Conservation (phyloP, 2,113 vertebrate genomes). For the Microcebus lehilahytsara region DNA sequence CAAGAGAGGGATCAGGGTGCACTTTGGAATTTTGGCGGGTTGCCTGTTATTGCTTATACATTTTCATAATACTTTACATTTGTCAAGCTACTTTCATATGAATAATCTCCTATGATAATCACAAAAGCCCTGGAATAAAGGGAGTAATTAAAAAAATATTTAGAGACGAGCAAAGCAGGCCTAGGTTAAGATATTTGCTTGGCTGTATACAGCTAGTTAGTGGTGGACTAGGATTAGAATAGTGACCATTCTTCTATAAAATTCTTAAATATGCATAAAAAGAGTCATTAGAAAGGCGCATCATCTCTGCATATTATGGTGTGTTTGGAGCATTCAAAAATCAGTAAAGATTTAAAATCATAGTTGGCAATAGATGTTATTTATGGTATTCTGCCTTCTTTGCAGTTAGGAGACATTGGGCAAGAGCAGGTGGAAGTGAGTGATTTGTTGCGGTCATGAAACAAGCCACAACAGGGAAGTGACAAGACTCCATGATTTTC, state of each 20-base stretch:
- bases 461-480: not conserved
- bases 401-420: not conserved
- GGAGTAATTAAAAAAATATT: not conserved
- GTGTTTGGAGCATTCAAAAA: not conserved
- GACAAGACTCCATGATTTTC: not conserved
- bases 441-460: conserved; percentile 35
- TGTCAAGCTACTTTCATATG: not conserved
- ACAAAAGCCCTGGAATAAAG: not conserved
- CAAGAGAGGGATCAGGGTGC: not conserved
- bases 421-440: not conserved
- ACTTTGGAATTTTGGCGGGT: not conserved
- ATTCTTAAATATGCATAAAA: not conserved
- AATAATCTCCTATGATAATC: not conserved
- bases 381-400: not conserved
- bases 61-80: not conserved
- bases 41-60: not conserved
- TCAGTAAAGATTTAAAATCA: not conserved
- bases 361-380: not conserved
- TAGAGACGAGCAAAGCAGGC: not conserved
- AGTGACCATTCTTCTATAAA: not conserved
- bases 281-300: not conserved
- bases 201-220: not conserved
- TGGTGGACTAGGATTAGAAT: not conserved
- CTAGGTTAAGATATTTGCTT: not conserved
- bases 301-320: not conserved